A percentile compares a stretch with the other conserved stretches of the same genome.
Conservation (phyloP, 2,888 invertebrate species). For the Leptopilina drosophilae region DNA sequence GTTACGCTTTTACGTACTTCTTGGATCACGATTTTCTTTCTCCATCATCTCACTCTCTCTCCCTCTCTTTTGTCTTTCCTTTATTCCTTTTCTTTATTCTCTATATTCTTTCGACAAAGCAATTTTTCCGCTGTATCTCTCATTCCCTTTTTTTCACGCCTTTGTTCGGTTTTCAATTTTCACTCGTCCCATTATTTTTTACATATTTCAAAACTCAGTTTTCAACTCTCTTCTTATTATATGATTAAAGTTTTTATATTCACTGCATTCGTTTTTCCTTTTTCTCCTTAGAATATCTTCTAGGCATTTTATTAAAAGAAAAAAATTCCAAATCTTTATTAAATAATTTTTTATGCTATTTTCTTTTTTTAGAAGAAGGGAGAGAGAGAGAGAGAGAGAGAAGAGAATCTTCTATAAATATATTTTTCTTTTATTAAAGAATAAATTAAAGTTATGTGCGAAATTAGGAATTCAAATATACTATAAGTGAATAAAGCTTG, state of each 20-base stretch:
- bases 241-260: no score
- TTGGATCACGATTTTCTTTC: slow-evolving; percentile 18
- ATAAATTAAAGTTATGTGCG: slow-evolving; percentile 6
- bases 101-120: background rate
- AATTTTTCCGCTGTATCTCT: slow-evolving; percentile 6
- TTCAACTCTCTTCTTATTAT: background rate
- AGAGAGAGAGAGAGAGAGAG: no score
- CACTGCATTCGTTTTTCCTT: no score
- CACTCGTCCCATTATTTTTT: background rate
- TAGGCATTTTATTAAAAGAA: no score
- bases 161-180: slow-evolving; percentile 5
- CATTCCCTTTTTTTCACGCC: background rate
- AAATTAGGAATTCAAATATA: slow-evolving; percentile 17
- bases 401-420: no score
- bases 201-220: background rate
- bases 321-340: no score
- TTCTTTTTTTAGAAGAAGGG: no score
- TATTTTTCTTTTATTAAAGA: background rate
- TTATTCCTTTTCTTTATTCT: background rate
- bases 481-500: background rate
- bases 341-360: no score
- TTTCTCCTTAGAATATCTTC: no score
- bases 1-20: slow-evolving; percentile 43
- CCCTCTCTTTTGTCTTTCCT: slow-evolving; percentile 16
- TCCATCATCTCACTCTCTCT: slow-evolving; percentile 6